Conservation (phyloP, 2,113 vertebrate species). For the Syngnathus floridae region DNA sequence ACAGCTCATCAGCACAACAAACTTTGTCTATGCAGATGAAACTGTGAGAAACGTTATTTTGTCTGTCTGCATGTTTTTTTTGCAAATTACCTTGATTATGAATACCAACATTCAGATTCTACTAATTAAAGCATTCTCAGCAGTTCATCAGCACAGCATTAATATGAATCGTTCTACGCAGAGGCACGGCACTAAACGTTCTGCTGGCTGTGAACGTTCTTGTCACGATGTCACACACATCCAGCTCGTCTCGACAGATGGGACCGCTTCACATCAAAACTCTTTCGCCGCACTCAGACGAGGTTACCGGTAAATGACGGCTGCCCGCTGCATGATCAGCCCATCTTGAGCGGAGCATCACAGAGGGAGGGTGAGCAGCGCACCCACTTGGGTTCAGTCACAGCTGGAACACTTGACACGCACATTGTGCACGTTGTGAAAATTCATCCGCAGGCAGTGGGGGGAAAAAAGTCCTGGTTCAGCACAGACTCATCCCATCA, state of each 20-base stretch:
- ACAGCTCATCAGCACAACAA: no score
- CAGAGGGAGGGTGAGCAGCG: conserved; percentile 41
- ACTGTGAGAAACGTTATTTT: neutral
- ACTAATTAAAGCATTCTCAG: no score
- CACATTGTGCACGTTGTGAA: conserved; percentile 5
- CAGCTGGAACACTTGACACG: conserved; percentile 9
- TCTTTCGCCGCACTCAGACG: conserved; percentile 22
- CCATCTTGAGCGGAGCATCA: conserved; percentile 28
- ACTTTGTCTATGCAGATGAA: no score
- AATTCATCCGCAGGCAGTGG: conserved; percentile 22
- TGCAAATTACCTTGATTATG: no score
- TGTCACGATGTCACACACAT: neutral
- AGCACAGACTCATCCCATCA: conserved; percentile 7
- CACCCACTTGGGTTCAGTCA: conserved; percentile 46
- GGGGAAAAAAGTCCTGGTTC: conserved; percentile 13
- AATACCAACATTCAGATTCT: no score
- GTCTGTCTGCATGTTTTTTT: no score
- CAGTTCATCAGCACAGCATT: no score
- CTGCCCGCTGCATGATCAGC: conserved; percentile 46
- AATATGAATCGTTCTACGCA: no score
- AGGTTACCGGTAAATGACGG: conserved; percentile 43
- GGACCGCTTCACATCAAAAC: conserved; percentile 22
- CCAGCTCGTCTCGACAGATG: neutral
- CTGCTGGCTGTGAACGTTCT: no score
- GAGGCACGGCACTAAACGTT: neutral